Evolutionary conservation across 2,888 invertebrate genomes (phyloP), one percentile per base, ranked within the genome.

Genomic region (Cheilosia soror): DNA sequence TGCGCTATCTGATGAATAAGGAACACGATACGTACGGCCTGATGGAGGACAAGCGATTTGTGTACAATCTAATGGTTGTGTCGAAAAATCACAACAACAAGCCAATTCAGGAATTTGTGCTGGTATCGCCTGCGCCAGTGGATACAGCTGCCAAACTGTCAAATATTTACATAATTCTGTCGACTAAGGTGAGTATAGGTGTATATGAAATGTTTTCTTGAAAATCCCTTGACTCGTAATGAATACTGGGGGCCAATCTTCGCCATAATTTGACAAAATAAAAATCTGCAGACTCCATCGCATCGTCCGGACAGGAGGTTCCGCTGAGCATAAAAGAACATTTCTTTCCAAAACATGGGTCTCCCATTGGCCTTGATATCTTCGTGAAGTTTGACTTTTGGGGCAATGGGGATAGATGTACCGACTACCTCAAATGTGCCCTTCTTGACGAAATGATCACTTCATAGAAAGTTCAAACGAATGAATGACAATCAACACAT

Each of bases 91-190:
- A 98, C 93, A 96, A 98, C 90, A 98, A 99, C 92, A 96, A 97
- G 89, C 98, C 99, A 0, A 97, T 99, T 87, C 97, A 98, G 91
- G 99, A 99, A 92, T 99, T 99, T 92, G 96, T 99, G 31, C 93
- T 99, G 79, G 97, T 98, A n/a, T 99, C 99, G 0, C 98, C 98
- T n/a, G 99, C 99, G 4, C 99, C 99, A 0, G 98, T 99, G 33
- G 99, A 99, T 91, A 98, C 99, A 13, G 99, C 99, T 25, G 99
- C 99, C 76, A 99, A 99, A 93, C 93, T 99, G 87, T 98, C 99
- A 0, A 97, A 97, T 90, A 97, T 98, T 89, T 96, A 97, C 89
- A 96, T 97, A 81, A 95, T 94, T 87, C 93, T 98, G 88, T 98
- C 98, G 11, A 96, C 96, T 87, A 98, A 98, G 93, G 95, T 95